Conservation (phyloP, 2,113 vertebrate species). For the Cichladusa arquata region DNA sequence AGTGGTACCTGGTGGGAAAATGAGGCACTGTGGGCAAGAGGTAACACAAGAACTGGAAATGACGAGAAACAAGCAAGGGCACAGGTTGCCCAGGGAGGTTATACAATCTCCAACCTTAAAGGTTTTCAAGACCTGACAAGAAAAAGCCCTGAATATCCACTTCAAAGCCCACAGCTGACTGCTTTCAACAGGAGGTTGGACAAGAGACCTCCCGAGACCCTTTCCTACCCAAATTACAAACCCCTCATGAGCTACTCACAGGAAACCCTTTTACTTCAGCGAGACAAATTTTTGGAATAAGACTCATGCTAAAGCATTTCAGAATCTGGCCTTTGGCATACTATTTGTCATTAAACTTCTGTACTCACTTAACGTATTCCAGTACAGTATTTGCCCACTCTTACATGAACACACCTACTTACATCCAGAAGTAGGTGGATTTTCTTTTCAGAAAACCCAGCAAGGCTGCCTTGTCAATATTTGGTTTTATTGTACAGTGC, state of each 20-base stretch:
- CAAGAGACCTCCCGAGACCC: neutral
- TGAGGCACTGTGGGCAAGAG: neutral
- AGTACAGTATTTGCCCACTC: neutral
- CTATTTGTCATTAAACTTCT: neutral
- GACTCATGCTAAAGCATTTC: neutral
- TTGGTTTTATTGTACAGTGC: neutral
- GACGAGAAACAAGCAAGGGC: neutral
- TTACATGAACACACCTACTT: neutral
- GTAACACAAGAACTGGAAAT: neutral
- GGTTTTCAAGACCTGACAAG: neutral
- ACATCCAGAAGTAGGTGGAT: neutral
- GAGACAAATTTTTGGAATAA: neutral
- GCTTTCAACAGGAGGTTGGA: neutral
- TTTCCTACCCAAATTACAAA: neutral
- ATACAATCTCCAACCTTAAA: neutral
- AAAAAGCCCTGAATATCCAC: neutral
- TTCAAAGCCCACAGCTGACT: neutral
- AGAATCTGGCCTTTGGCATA: neutral
- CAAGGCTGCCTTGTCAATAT: neutral
- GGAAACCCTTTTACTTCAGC: neutral
- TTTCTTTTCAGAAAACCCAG: neutral
- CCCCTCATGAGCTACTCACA: neutral
- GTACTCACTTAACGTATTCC: neutral
- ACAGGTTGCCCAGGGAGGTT: neutral
- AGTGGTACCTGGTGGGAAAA: fast-evolving